phyloP scores from a whole-genome alignment of 1,140 invertebrate genomes.

The Drosophila ogumai region DNA sequence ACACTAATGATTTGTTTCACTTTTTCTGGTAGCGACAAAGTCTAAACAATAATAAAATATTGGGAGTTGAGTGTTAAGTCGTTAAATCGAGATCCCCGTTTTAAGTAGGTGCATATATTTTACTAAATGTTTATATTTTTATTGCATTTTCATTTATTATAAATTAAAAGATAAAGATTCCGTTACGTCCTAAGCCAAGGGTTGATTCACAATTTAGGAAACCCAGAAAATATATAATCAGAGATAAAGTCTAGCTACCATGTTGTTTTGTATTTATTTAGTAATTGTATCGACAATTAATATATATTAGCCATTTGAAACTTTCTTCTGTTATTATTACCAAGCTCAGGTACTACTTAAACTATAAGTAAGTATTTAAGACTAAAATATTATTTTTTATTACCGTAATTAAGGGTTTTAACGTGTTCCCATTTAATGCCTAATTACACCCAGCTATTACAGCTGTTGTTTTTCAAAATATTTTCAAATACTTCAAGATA shows the following conservation, averaged over 20 bases:
- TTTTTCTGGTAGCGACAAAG: neutral
- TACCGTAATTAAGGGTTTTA: neutral
- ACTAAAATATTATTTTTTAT: neutral
- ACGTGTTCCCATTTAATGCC: neutral
- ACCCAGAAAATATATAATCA: neutral
- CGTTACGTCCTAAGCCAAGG: neutral
- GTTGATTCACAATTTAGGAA: neutral
- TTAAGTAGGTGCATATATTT: neutral
- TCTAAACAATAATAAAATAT: neutral
- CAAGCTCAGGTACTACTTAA: neutral
- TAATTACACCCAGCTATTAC: neutral
- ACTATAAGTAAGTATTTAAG: neutral
- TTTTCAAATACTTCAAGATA: neutral
- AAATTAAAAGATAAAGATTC: no score
- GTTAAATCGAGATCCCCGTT: neutral
- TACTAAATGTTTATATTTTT: neutral
- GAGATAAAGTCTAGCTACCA: no score
- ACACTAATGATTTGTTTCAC: neutral
- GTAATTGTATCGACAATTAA: no score
- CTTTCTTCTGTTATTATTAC: neutral
- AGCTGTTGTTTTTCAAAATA: no score
- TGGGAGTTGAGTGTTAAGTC: slow-evolving; percentile 1
- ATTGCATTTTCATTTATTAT: neutral
- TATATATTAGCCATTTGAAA: neutral
- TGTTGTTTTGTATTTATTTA: neutral